Evolutionary conservation across 1,140 invertebrate genomes (phyloP).

Genomic region (Trypoxylus dichotomus): DNA sequence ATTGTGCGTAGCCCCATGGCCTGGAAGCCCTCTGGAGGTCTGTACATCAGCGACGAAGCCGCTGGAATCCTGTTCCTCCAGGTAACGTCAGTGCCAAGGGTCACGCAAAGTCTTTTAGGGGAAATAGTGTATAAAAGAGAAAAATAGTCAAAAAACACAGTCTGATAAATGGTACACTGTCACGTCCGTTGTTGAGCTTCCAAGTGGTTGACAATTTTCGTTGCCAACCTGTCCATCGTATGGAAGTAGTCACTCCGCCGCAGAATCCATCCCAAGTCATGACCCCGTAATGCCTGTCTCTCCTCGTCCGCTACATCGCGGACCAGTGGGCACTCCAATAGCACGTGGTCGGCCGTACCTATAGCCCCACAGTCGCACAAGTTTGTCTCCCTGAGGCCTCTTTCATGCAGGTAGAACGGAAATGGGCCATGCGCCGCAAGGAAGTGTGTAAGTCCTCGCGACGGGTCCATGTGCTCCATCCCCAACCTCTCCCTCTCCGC

Average conservation of each 20-base stretch:
- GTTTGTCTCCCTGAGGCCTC: not conserved
- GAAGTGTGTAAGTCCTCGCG: not conserved
- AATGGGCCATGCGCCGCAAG: constrained; percentile 20
- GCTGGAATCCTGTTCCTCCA: not conserved
- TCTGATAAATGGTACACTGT: no score
- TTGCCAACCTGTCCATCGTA: not conserved
- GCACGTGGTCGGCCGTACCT: not conserved
- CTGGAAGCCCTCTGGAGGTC: not conserved
- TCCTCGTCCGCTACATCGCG: not conserved
- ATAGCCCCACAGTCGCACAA: not conserved
- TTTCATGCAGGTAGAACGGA: not conserved
- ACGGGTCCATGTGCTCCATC: not conserved
- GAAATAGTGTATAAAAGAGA: no score
- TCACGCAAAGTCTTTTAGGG: not conserved
- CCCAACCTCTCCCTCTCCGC: not conserved
- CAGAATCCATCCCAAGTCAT: not conserved
- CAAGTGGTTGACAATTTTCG: not conserved
- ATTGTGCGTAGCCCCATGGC: not conserved
- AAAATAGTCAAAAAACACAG: no score
- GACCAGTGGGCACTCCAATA: not conserved
- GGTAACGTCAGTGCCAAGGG: not conserved
- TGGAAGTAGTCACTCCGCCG: not conserved
- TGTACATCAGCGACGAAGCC: not conserved
- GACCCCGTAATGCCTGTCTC: not conserved
- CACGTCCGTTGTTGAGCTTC: no score